Conservation (phyloP, 2,888 invertebrate genomes). For the Tholera decimalis region DNA sequence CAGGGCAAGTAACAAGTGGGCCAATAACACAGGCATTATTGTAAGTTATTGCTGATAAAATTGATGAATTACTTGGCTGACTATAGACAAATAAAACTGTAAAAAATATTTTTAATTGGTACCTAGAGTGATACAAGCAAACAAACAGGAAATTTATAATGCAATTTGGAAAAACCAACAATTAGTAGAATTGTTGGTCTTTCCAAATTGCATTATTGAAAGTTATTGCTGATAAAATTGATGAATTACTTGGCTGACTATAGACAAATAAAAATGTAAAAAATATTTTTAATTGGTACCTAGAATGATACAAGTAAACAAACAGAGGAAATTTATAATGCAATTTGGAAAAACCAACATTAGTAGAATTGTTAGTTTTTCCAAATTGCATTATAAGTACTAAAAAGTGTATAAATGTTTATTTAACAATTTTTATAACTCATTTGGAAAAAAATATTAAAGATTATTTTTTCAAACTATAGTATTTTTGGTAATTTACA, state of each 20-base stretch:
- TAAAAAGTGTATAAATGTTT: no score
- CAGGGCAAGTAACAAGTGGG: slow-evolving; percentile 73
- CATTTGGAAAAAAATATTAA: no score
- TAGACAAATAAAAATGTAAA: slow-evolving; percentile 1
- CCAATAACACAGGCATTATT: slow-evolving; percentile 75
- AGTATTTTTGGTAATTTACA: slow-evolving; percentile 1
- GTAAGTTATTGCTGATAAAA: slow-evolving; percentile 52
- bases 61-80: neutral
- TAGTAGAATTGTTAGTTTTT: no score
- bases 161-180: neutral
- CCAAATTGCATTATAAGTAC: no score
- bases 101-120: no score
- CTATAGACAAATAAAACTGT: slow-evolving; percentile 4
- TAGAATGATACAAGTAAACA: no score
- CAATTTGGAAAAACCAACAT: neutral
- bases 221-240: slow-evolving; percentile 44
- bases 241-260: slow-evolving; percentile 1
- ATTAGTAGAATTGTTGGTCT: no score
- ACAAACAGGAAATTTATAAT: neutral
- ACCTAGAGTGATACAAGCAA: no score
- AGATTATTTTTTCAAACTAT: no score
- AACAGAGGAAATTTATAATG: neutral
- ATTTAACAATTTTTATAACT: no score
- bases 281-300: no score
- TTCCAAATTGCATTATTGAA: slow-evolving; percentile 56